Evolutionary conservation across 2,113 vertebrate genomes (phyloP).

Genomic region (Dicaeum eximium): DNA sequence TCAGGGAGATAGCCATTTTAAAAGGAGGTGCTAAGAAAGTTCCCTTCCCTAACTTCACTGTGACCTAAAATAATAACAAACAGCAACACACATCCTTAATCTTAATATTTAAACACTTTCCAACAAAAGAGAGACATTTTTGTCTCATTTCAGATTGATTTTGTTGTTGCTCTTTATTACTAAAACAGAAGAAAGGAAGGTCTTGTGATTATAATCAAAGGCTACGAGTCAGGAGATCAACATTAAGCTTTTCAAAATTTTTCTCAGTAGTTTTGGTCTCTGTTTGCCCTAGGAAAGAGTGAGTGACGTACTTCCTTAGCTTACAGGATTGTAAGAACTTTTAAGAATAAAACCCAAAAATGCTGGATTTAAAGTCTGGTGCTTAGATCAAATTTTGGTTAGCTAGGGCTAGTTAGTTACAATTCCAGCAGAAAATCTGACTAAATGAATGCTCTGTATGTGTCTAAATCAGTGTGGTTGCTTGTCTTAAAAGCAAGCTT

Average conservation of each 20-base stretch:
- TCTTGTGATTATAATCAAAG: background rate
- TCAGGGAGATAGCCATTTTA: background rate
- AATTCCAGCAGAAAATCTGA: background rate
- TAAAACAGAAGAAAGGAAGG: background rate
- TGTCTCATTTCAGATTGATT: background rate
- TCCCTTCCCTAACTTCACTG: background rate
- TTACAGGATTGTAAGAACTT: background rate
- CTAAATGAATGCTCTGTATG: background rate
- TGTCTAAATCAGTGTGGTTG: background rate
- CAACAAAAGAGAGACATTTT: background rate
- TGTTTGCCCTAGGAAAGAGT: background rate
- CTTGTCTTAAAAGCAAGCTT: background rate
- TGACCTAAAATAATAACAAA: background rate
- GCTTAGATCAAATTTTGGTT: background rate
- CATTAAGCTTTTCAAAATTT: background rate
- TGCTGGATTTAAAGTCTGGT: background rate
- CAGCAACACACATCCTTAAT: background rate
- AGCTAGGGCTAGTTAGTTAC: background rate
- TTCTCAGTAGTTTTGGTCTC: background rate
- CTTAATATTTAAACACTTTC: background rate
- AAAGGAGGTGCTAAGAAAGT: background rate
- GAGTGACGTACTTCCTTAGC: background rate
- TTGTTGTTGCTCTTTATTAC: background rate
- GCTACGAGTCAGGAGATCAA: constrained; percentile 5
- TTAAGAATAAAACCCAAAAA: background rate